Base-by-base conservation (phyloP, 2,113 vertebrate genomes). In the Steatornis caripensis region DNA sequence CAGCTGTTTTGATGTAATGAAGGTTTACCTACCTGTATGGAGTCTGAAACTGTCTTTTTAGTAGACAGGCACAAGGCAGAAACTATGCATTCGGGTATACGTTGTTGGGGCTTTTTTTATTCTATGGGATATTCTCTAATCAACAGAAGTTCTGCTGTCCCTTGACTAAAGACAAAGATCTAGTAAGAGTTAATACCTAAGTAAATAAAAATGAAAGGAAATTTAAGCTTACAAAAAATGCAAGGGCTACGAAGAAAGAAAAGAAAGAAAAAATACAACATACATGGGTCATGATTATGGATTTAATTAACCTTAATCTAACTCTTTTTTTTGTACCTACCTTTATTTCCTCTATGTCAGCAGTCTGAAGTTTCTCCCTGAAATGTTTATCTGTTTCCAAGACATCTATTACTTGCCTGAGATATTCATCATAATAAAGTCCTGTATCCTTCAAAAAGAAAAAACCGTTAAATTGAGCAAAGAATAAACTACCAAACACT, bases 281-380 rank as follows among this genome's bases (percentile, higher is more conserved):
- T 6, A 64, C 0, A 5, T 32, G 4, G 51, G 19, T 62, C 21
- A 19, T 48, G 23, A 64, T n/a, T 45, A 83, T 30, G 21, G 18
- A 78, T 80, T 82, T 78, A 87, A 18, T 49, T 80, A 71, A 53
- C 6, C 1, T 82, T 45, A 54, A 41, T 75, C 85, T 70, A 65
- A 39, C 10, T 80, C 1, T 10, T 10, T n/a, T 30, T 54, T 66
- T 71, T 39, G 4, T 68, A 96, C 80, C 58, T 98, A 99, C 99
- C 99, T 99, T 99, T 96, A 99, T 99, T 96, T 99, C 99, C n/a
- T 99, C 99, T 98, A 99, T 99, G 95, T 99, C 99, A 79, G 99
- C 99, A 87, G 99, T 99, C 96, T 99, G 99, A 30, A 99, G 99
- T 93, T 99, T 99, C 96, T 99, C 99, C 98, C 99, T 99, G 97